Evolutionary conservation across 2,888 invertebrate species (phyloP), one percentile per base, ranked within the genome.

Genomic region (Neoaliturus tenellus): DNA sequence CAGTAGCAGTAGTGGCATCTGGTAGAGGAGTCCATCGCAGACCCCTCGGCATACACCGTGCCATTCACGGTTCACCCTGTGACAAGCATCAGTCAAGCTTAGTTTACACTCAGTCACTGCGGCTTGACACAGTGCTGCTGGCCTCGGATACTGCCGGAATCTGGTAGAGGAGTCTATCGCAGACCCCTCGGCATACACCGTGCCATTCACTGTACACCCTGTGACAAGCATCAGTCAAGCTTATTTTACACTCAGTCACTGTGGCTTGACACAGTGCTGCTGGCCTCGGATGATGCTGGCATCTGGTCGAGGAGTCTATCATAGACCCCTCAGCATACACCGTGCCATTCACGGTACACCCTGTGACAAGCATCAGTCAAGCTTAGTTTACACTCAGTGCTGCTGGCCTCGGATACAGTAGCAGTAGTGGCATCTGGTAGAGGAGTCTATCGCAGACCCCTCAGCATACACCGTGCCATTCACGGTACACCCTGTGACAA

Each of bases 1-100:
- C 97, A 97, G 91, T 96, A 97, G 91, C 97, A 97, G 90, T 96
- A 96, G 90, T 96, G 95, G 91, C 97, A 97, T n/a, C 95, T 93
- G 85, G 94, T 93, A 23, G 94, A 93, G 4, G 95, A 94, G 87
- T 94, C 93, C 95, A 97, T 95, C 8, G 97, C 97, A 5, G 97
- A 97, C 1, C 96, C 96, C 73, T 95, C 95, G 23, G 94, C 95
- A 90, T 94, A 96, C 87, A 95, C 91, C 33, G 94, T 93, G 41
- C 95, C 96, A 87, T 94, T 94, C 87, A 93, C 92, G 88, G 94
- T 91, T 90, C 96, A 96, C 87, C 94, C 95, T 94, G 55, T 6
- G 48, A 75, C 75, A 25, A 8, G 44, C 14, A n/a, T n/a, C n/a
- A n/a, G n/a, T n/a, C n/a, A n/a, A n/a, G n/a, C n/a, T n/a, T n/a